A percentile compares a stretch with the other conserved stretches of the same genome.
These are phyloP conservation scores for Pandemis corylana DNA, from an alignment of 2,888 invertebrate genomes.

Conservation along the genomic window DNA sequence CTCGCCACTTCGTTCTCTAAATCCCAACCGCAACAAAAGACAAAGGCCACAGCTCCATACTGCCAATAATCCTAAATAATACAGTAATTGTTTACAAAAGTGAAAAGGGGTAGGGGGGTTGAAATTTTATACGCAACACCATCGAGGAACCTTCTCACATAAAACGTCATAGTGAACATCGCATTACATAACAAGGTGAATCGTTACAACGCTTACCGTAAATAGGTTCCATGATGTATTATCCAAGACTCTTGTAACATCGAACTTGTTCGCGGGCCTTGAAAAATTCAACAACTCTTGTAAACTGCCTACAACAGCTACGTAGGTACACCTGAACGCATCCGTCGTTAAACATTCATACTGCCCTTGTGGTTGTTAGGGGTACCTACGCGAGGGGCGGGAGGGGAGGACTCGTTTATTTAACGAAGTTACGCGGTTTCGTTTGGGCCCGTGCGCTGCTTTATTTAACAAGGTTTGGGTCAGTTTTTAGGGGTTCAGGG, in stretches of 20 bases:
- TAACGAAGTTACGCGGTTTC: constrained; percentile 39
- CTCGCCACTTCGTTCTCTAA: too few species aligned
- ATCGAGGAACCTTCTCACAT: too few species aligned
- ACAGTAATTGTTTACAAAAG: too few species aligned
- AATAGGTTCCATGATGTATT: too few species aligned
- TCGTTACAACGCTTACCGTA: too few species aligned
- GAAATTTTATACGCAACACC: too few species aligned
- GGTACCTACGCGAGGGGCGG: background rate
- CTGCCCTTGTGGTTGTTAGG: constrained; percentile 27
- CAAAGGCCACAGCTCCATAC: too few species aligned
- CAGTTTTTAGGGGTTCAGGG: background rate
- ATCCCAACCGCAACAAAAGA: too few species aligned
- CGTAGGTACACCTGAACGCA: constrained; percentile 26
- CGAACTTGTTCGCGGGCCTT: background rate
- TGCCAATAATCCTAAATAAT: too few species aligned
- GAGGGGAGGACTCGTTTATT: constrained; percentile 22
- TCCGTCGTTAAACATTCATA: constrained; percentile 36
- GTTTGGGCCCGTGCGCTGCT: constrained; percentile 9
- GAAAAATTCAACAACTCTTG: constrained; percentile 34
- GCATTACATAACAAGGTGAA: too few species aligned
- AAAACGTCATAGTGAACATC: too few species aligned
- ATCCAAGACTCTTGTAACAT: background rate
- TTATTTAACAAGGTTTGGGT: constrained; percentile 18
- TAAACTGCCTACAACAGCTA: constrained; percentile 24
- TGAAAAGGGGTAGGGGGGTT: too few species aligned